These are phyloP conservation scores for Rhadinocentrus ornatus DNA, from an alignment of 2,797 vertebrate genomes.

Conservation along the genomic window DNA sequence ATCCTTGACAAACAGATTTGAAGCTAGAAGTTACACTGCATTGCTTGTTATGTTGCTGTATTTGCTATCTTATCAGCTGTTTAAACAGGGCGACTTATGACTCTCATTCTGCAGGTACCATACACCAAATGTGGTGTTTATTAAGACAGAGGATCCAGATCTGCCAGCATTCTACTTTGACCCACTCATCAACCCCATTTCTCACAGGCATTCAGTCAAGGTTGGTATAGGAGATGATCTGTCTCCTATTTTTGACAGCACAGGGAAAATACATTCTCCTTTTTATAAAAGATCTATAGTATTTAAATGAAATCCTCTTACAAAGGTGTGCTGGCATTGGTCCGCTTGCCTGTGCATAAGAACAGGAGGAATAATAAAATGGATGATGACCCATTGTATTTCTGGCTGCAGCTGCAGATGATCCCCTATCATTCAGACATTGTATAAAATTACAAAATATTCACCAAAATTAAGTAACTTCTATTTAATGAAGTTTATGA, in stretches of 20 bases:
- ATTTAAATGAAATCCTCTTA: slow-evolving; percentile 42
- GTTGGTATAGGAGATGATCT: slow-evolving; percentile 69
- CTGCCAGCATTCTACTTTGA: slow-evolving; percentile 99
- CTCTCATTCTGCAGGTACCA: slow-evolving; percentile 88
- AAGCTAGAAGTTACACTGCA: neutral
- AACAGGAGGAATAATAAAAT: slow-evolving; percentile 69
- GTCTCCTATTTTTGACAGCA: neutral
- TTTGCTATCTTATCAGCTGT: neutral
- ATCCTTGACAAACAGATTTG: neutral
- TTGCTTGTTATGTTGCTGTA: neutral
- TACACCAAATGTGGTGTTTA: slow-evolving; percentile 98
- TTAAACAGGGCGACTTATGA: neutral
- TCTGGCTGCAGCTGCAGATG: slow-evolving; percentile 58
- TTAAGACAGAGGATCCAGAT: slow-evolving; percentile 99
- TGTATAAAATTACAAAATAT: neutral
- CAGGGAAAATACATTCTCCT: fast-evolving
- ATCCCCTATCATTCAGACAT: slow-evolving; percentile 50
- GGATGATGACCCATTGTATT: slow-evolving; percentile 44
- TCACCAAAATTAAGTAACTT: neutral
- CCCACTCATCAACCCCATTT: slow-evolving; percentile 98
- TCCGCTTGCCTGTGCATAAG: slow-evolving; percentile 73
- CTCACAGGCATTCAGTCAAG: slow-evolving; percentile 98
- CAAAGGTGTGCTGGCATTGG: slow-evolving; percentile 74
- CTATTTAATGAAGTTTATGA: neutral
- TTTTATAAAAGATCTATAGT: neutral